phyloP scores from a whole-genome alignment of 2,113 vertebrate genomes.

The Cathartes aura region DNA sequence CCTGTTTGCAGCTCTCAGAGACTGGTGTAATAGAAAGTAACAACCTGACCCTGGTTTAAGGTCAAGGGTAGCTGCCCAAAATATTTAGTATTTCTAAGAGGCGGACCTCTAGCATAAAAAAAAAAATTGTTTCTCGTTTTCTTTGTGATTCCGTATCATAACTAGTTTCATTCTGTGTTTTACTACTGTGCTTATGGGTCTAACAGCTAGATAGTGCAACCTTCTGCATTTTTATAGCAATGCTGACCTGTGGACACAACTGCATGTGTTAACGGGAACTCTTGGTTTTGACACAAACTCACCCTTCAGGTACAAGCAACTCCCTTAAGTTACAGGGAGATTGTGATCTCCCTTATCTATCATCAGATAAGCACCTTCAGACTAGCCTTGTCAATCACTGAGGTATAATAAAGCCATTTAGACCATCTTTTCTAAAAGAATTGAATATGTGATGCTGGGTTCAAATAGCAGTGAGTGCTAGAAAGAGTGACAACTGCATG shows the following conservation, averaged over 20 bases:
- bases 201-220: background rate
- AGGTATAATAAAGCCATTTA: background rate
- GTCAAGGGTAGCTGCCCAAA: background rate
- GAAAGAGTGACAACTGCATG: background rate
- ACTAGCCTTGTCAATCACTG: background rate
- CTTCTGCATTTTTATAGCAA: background rate
- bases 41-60: background rate
- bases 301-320: background rate
- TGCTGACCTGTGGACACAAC: background rate
- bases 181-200: background rate
- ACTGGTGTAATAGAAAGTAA: background rate
- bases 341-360: background rate
- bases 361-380: background rate
- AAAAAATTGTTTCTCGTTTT: background rate
- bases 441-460: background rate
- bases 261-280: background rate
- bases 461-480: background rate
- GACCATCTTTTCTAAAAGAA: background rate
- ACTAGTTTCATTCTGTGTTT: background rate
- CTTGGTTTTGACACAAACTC: background rate
- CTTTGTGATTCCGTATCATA: background rate
- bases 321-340: background rate
- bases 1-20: background rate
- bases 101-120: background rate
- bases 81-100: background rate